phyloP scores from a whole-genome alignment of 2,888 invertebrate species.

The Tribolium freemani region DNA sequence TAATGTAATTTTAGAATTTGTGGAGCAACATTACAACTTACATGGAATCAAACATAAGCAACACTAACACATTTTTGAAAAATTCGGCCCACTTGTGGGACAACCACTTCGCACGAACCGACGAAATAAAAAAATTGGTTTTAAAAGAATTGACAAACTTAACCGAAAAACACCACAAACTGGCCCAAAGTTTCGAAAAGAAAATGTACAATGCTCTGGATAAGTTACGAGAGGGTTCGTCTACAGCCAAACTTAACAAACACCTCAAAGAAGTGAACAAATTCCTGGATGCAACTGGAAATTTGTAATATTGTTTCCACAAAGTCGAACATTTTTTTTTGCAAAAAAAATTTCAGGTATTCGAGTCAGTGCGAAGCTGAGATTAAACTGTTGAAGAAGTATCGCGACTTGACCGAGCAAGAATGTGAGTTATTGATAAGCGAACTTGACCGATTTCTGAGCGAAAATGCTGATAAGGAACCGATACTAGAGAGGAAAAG shows the following conservation, averaged over 20 bases:
- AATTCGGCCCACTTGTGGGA: conserved; percentile 56
- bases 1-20: conserved; percentile 44
- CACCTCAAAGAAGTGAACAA: conserved; percentile 43
- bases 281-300: conserved; percentile 48
- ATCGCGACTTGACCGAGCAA: conserved; percentile 45
- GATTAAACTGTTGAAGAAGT: conserved; percentile 52
- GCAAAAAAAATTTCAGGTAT: conserved; percentile 32
- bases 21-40: conserved; percentile 52
- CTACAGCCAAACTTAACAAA: conserved; percentile 50
- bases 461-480: conserved; percentile 53
- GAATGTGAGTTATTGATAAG: conserved; percentile 54
- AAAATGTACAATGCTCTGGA: conserved; percentile 57
- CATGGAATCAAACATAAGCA: conserved; percentile 49
- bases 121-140: conserved; percentile 51
- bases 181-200: conserved; percentile 47
- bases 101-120: conserved; percentile 54
- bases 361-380: conserved; percentile 48
- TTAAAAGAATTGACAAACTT: conserved; percentile 54
- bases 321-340: neutral
- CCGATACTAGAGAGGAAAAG: conserved; percentile 49
- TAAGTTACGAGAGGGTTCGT: conserved; percentile 55
- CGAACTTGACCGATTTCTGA: conserved; percentile 57
- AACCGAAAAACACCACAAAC: conserved; percentile 48
- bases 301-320: conserved; percentile 44
- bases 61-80: conserved; percentile 52